phyloP scores from a whole-genome alignment of 2,888 invertebrate species.

The Nasonia oneida region DNA sequence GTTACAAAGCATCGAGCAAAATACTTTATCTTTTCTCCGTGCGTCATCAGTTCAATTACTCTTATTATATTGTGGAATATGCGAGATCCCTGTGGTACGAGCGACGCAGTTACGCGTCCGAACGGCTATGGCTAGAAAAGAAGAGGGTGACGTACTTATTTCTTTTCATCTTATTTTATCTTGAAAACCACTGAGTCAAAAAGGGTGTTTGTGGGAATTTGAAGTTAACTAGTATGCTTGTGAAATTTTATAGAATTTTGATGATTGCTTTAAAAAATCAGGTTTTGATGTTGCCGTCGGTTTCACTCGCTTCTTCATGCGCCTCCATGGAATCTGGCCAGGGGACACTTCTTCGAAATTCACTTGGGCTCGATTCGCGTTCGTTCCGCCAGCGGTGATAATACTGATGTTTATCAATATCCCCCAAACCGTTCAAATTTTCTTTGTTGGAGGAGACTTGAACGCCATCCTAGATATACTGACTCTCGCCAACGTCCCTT shows the following conservation, averaged over 20 bases:
- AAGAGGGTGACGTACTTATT: neutral
- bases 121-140: neutral
- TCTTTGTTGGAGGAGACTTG: conserved; percentile 8
- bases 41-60: neutral
- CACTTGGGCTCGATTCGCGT: neutral
- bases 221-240: no score
- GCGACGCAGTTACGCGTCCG: neutral
- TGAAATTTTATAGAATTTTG: neutral
- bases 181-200: neutral
- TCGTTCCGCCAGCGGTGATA: neutral
- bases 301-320: conserved; percentile 22
- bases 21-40: neutral
- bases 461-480: conserved; percentile 37
- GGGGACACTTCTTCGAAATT: neutral
- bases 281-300: conserved; percentile 44
- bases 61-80: conserved; percentile 2
- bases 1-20: neutral
- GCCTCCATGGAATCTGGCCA: conserved; percentile 49
- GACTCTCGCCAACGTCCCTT: conserved; percentile 38
- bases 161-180: neutral
- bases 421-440: conserved; percentile 39
- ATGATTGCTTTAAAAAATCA: neutral
- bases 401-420: conserved; percentile 12
- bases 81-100: neutral
- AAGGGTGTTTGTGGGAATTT: no score